Evolutionary conservation across 1,140 invertebrate genomes (phyloP).

Genomic region (Cydia strobilella): DNA sequence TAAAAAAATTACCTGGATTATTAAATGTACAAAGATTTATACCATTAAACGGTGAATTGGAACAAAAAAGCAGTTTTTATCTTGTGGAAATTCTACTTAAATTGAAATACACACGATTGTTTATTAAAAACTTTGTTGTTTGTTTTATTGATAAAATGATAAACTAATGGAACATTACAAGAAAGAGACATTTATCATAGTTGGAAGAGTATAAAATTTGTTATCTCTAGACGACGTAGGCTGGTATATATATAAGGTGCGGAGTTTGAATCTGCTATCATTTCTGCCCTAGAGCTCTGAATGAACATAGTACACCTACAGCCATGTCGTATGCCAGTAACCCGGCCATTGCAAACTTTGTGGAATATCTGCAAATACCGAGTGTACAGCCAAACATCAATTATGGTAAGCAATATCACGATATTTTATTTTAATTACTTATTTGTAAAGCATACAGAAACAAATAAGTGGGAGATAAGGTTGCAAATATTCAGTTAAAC

Average conservation of each 20-base stretch:
- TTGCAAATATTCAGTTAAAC: too few species aligned
- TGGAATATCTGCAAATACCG: conserved; percentile 90
- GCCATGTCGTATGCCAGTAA: conserved; percentile 58
- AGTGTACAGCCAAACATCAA: conserved; percentile 91
- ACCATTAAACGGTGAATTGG: too few species aligned
- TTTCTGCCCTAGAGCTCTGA: conserved; percentile 18
- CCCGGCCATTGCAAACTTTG: conserved; percentile 80
- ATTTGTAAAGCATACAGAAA: too few species aligned
- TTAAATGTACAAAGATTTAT: too few species aligned
- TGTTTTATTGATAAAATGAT: not conserved
- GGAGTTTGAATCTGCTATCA: not conserved
- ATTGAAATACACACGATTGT: not conserved
- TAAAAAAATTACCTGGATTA: too few species aligned
- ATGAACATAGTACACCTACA: not conserved
- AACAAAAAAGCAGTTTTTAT: too few species aligned
- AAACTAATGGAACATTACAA: not conserved
- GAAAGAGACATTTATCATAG: not conserved
- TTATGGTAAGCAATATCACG: conserved; percentile 82
- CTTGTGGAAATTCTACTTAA: not conserved
- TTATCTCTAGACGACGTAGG: not conserved
- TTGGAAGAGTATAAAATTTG: not conserved
- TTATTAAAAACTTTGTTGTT: not conserved
- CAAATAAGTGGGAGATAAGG: too few species aligned
- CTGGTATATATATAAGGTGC: not conserved
- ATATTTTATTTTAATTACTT: not conserved